Conservation (phyloP, 2,113 vertebrate genomes). For the Onychorhynchus coronatus region DNA sequence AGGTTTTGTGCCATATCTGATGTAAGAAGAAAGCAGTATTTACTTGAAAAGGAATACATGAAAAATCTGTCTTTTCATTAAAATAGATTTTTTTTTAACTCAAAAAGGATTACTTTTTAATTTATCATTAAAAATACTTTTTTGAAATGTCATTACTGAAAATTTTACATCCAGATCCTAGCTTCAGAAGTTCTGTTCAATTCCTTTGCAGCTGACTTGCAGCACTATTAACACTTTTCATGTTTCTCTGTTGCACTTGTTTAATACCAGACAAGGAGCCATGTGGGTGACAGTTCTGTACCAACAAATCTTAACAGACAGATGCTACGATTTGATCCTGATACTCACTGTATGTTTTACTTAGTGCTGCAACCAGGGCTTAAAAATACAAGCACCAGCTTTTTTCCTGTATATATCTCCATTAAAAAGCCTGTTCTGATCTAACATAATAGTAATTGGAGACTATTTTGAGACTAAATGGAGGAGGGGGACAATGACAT, state of each 20-base stretch:
- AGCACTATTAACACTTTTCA: background rate
- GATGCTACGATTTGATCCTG: slow-evolving; percentile 21
- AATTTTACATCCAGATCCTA: background rate
- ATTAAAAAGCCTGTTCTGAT: background rate
- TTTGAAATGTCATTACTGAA: background rate
- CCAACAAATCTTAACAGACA: slow-evolving; percentile 36
- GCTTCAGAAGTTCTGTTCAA: background rate
- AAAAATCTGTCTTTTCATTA: background rate
- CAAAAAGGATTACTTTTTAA: background rate
- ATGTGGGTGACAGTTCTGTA: slow-evolving; percentile 12
- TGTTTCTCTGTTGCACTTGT: slow-evolving; percentile 33
- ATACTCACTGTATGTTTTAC: slow-evolving; percentile 10
- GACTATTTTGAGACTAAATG: background rate
- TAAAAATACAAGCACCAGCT: background rate
- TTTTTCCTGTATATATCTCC: background rate
- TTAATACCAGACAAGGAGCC: background rate
- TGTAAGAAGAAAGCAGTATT: background rate
- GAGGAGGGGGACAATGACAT: background rate
- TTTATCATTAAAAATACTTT: background rate
- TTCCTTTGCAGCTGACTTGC: background rate
- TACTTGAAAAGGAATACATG: background rate
- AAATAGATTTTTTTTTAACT: background rate
- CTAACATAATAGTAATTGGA: background rate
- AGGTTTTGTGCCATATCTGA: background rate
- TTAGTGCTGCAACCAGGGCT: background rate